These are phyloP conservation scores for Vollenhovia emeryi DNA, from an alignment of 1,140 invertebrate species.

Conservation along the genomic window DNA sequence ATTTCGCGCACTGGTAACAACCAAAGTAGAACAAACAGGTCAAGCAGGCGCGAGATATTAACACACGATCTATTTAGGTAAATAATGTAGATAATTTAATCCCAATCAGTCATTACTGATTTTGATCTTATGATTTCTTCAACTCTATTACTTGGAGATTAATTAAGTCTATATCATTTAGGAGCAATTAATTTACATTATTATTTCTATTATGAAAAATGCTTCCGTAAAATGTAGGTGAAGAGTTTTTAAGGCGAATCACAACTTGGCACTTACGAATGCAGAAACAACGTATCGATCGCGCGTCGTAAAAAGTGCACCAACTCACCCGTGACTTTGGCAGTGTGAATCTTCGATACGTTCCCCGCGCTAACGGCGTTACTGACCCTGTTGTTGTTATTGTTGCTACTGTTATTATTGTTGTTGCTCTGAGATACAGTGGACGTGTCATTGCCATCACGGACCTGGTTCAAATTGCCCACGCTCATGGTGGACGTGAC, in stretches of 20 bases:
- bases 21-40: conserved; percentile 35
- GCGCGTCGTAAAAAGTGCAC: not conserved
- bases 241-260: not conserved
- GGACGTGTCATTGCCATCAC: conserved; percentile 72
- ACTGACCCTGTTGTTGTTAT: conserved; percentile 75
- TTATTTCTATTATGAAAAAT: not conserved
- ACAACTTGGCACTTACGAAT: not conserved
- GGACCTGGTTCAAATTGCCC: conserved; percentile 80
- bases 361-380: conserved; percentile 79
- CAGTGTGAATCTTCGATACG: conserved; percentile 77
- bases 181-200: not conserved
- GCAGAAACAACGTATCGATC: not conserved
- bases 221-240: not conserved
- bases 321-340: conserved; percentile 77
- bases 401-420: conserved; percentile 68
- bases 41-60: conserved; percentile 13
- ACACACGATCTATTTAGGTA: not conserved
- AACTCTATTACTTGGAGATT: not conserved
- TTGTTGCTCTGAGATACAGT: conserved; percentile 66
- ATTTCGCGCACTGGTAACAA: conserved; percentile 12
- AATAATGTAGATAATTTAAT: not conserved
- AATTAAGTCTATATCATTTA: not conserved
- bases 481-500: conserved; percentile 80
- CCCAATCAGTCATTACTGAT: not conserved
- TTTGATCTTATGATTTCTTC: not conserved